These are phyloP conservation scores for Leptogaster cylindrica DNA, from an alignment of 2,888 invertebrate species.

Conservation along the genomic window DNA sequence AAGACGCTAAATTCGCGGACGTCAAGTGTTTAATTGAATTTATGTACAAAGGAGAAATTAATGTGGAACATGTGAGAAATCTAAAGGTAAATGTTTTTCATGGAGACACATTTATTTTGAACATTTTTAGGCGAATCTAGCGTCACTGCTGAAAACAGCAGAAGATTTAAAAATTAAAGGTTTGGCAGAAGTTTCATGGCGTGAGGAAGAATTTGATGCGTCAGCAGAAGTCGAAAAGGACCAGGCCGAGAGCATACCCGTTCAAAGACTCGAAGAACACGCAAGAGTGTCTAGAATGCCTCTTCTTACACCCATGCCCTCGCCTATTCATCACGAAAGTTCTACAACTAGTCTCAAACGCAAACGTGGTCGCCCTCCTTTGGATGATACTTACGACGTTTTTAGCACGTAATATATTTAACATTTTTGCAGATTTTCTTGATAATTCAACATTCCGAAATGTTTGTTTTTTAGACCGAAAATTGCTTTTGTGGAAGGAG, in stretches of 20 bases:
- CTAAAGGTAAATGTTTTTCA: background rate
- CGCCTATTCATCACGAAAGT: slow-evolving; percentile 48
- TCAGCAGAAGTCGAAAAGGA: slow-evolving; percentile 49
- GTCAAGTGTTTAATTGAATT: slow-evolving; percentile 89
- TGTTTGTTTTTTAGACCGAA: slow-evolving; percentile 17
- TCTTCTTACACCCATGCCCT: slow-evolving; percentile 55
- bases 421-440: background rate
- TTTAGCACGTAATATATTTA: slow-evolving; percentile 57
- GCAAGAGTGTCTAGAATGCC: slow-evolving; percentile 57
- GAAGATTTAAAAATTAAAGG: slow-evolving; percentile 92
- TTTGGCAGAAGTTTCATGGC: slow-evolving; percentile 87
- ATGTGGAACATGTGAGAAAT: slow-evolving; percentile 86
- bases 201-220: slow-evolving; percentile 65
- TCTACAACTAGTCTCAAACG: slow-evolving; percentile 63
- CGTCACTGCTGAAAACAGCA: slow-evolving; percentile 87
- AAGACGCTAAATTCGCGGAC: slow-evolving; percentile 90
- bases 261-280: slow-evolving; percentile 8
- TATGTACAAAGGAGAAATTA: slow-evolving; percentile 96
- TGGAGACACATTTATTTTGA: slow-evolving; percentile 1
- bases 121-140: slow-evolving; percentile 81
- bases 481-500: slow-evolving; percentile 29
- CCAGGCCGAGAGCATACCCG: slow-evolving; percentile 32
- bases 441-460: background rate
- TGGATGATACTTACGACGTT: slow-evolving; percentile 65
- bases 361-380: slow-evolving; percentile 72